A percentile compares a stretch with the other conserved stretches of the same genome.
Conservation (phyloP, 1,140 invertebrate genomes). For the Homarus americanus region DNA sequence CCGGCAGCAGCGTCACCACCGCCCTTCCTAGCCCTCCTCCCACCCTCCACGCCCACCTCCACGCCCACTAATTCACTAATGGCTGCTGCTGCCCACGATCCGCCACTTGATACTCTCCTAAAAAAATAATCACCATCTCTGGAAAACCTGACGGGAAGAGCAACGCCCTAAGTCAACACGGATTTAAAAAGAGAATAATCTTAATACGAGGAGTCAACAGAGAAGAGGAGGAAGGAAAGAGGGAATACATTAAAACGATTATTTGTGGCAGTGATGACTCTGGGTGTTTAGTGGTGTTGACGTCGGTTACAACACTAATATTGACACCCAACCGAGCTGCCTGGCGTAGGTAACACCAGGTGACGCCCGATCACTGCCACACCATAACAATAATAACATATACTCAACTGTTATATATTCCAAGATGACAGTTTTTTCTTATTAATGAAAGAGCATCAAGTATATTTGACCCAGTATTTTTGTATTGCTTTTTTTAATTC, state of each 20-base stretch:
- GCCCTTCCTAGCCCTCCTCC: too few species aligned
- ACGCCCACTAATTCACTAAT: constrained; percentile 39
- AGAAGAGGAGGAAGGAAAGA: not conserved
- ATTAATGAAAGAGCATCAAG: too few species aligned
- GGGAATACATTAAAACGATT: constrained; percentile 41
- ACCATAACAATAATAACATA: too few species aligned
- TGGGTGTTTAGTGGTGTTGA: constrained; percentile 37
- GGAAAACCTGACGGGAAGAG: not conserved
- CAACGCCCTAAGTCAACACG: not conserved
- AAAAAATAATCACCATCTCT: not conserved
- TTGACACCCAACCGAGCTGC: constrained; percentile 1
- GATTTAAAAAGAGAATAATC: not conserved
- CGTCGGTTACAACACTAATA: constrained; percentile 12
- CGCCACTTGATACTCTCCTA: constrained; percentile 30
- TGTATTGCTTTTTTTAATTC: too few species aligned
- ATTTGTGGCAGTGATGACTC: constrained; percentile 26
- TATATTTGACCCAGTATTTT: too few species aligned
- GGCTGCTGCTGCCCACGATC: constrained; percentile 17
- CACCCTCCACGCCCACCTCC: too few species aligned
- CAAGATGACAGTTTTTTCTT: too few species aligned
- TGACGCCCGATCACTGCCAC: not conserved
- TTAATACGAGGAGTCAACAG: constrained; percentile 31
- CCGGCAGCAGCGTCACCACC: too few species aligned
- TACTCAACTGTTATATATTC: too few species aligned
- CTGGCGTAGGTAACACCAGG: constrained; percentile 8